Evolutionary conservation across 2,888 invertebrate genomes (phyloP).

Genomic region (Limnephilus rhombicus): DNA sequence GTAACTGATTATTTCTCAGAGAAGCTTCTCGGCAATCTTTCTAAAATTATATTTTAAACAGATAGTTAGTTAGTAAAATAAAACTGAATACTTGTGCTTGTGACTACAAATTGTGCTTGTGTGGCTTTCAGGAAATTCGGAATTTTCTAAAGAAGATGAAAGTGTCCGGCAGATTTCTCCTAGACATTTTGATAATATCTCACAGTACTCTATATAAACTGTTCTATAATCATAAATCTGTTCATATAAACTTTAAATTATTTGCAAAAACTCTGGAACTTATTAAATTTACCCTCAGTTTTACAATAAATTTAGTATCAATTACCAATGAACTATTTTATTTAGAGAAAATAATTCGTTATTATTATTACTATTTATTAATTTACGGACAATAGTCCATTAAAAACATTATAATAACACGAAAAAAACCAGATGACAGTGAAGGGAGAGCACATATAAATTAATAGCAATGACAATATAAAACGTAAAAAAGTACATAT

Average conservation of each 20-base stretch:
- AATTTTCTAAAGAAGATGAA: constrained; percentile 43
- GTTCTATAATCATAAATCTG: too few species aligned
- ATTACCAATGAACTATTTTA: not conserved
- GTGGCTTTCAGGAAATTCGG: constrained; percentile 51
- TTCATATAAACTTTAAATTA: not conserved
- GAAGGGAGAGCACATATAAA: too few species aligned
- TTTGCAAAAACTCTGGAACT: not conserved
- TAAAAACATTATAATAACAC: too few species aligned
- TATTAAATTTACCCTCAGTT: not conserved
- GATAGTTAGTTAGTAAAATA: not conserved
- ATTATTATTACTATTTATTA: too few species aligned
- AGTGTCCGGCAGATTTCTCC: constrained; percentile 4
- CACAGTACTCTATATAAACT: not conserved
- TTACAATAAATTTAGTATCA: constrained; percentile 10
- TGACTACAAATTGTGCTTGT: constrained; percentile 42
- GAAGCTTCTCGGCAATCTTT: not conserved
- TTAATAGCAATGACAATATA: too few species aligned
- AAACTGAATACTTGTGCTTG: not conserved
- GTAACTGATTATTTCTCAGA: not conserved
- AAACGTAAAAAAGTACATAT: too few species aligned
- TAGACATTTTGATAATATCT: not conserved
- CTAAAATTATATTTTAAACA: not conserved
- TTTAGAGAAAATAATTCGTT: not conserved
- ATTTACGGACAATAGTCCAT: too few species aligned
- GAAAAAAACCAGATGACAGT: too few species aligned